These are phyloP conservation scores for Charaxes varanes DNA, from an alignment of 1,140 invertebrate genomes.

Conservation along the genomic window DNA sequence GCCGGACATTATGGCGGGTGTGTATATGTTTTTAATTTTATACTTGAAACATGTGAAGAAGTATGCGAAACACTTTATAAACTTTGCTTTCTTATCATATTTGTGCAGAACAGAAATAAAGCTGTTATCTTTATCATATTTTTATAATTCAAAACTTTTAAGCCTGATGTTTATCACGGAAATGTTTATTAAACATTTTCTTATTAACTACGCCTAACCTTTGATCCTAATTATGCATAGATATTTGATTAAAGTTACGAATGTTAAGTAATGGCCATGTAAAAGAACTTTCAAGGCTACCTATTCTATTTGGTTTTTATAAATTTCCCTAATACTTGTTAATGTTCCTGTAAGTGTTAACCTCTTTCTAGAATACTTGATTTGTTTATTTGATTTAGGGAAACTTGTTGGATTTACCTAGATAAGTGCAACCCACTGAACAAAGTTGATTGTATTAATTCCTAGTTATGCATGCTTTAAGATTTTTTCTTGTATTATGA, in stretches of 20 bases:
- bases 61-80: not conserved
- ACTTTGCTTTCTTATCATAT: not conserved
- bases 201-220: conserved; percentile 8
- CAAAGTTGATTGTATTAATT: too few species aligned
- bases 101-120: not conserved
- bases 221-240: conserved; percentile 11
- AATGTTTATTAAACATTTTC: conserved; percentile 8
- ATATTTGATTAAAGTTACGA: not conserved
- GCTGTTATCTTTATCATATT: not conserved
- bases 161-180: not conserved
- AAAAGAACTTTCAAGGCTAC: conserved; percentile 10
- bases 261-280: conserved; percentile 1
- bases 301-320: not conserved
- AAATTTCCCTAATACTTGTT: not conserved
- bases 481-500: too few species aligned
- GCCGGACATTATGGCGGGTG: conserved; percentile 47
- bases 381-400: too few species aligned
- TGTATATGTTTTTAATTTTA: conserved; percentile 31
- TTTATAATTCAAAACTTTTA: not conserved
- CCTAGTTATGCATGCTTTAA: too few species aligned
- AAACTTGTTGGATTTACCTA: too few species aligned
- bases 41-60: conserved; percentile 7
- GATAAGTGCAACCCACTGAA: too few species aligned
- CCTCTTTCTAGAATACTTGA: too few species aligned
- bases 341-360: too few species aligned